phyloP scores from a whole-genome alignment of 2,113 vertebrate species.

The Tetrax tetrax region DNA sequence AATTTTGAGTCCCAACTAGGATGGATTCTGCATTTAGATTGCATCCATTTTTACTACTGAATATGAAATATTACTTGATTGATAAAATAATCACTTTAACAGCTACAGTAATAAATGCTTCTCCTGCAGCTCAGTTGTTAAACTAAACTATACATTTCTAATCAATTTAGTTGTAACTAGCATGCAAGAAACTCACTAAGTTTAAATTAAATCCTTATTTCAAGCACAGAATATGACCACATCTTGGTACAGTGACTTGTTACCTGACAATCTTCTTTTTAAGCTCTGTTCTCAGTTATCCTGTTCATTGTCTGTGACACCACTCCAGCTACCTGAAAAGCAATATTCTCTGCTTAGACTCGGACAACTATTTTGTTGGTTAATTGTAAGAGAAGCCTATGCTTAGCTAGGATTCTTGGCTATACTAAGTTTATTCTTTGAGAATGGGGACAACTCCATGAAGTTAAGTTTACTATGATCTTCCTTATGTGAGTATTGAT shows the following conservation, averaged over 20 bases:
- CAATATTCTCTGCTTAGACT: background rate
- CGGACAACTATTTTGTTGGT: background rate
- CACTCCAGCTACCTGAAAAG: background rate
- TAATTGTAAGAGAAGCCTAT: background rate
- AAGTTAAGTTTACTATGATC: rapidly evolving
- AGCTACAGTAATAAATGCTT: conserved; percentile 28
- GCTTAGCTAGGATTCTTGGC: background rate
- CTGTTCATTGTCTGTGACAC: background rate
- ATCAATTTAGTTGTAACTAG: conserved; percentile 39
- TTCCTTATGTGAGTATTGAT: background rate
- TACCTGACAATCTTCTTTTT: background rate
- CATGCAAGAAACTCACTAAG: conserved; percentile 25
- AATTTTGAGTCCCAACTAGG: background rate
- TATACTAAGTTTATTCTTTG: background rate
- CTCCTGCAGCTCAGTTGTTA: conserved; percentile 24
- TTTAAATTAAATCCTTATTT: conserved; percentile 50
- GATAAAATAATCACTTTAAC: background rate
- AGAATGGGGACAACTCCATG: background rate
- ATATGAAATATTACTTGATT: conserved; percentile 17
- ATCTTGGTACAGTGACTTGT: background rate
- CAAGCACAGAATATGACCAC: background rate
- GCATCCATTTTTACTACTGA: conserved; percentile 20
- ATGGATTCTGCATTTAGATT: conserved; percentile 11
- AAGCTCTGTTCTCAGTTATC: background rate
- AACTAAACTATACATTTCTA: conserved; percentile 27